phyloP scores from a whole-genome alignment of 1,140 invertebrate genomes.

The Micrasema minimum region DNA sequence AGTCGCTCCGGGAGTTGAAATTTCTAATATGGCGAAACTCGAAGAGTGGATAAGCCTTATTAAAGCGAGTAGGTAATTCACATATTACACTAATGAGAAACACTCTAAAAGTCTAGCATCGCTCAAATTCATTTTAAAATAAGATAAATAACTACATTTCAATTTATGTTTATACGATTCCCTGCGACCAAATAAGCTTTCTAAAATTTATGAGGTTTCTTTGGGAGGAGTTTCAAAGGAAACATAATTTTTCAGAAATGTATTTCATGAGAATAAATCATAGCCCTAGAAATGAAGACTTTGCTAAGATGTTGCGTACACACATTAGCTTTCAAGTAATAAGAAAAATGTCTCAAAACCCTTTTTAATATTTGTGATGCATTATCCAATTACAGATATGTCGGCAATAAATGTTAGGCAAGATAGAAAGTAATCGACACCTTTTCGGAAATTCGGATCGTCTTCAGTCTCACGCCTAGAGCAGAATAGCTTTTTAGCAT shows the following conservation, averaged over 20 bases:
- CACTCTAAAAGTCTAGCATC: not conserved
- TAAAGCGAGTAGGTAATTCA: not conserved
- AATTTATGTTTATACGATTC: not conserved
- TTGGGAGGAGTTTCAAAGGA: not conserved
- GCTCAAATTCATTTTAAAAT: not conserved
- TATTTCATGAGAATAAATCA: not conserved
- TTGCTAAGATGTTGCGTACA: not conserved
- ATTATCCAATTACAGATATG: constrained; percentile 38
- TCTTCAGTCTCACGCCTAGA: not conserved
- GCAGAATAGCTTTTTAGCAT: too few species aligned
- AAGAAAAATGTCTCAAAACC: constrained; percentile 2
- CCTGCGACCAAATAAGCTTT: not conserved
- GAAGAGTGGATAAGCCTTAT: not conserved
- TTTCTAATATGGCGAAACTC: constrained; percentile 10
- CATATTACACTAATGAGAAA: not conserved
- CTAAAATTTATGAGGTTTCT: not conserved
- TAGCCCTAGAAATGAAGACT: not conserved
- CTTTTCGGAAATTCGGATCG: constrained; percentile 9
- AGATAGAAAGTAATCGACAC: constrained; percentile 15
- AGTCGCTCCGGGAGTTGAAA: constrained; percentile 10
- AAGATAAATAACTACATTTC: not conserved
- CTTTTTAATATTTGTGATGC: constrained; percentile 4
- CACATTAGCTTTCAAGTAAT: not conserved
- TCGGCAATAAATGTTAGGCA: constrained; percentile 26
- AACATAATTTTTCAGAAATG: not conserved